Evolutionary conservation across 2,113 vertebrate genomes (phyloP), one percentile per base, ranked within the genome.

Genomic region (Isichthys henryi): DNA sequence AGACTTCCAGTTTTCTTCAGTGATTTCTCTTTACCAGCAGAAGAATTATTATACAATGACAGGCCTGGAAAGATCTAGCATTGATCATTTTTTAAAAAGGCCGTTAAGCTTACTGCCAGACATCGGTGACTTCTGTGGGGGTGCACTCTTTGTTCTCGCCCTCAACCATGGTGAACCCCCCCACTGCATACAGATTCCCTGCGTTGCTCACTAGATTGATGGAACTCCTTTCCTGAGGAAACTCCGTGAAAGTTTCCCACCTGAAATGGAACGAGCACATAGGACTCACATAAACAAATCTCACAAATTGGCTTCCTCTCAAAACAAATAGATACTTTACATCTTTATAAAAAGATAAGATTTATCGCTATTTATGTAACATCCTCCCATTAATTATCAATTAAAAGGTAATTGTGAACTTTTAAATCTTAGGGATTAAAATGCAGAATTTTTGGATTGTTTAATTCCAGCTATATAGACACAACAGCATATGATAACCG

Each of bases 211-310:
- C 93, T 90, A 99, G 94, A 94, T 97, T 97, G 91, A 99, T 95
- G 3, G 98, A 99, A 93, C 98, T 99, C 94, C 98, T 96, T 93
- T 99, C 98, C 92, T 99, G 98, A 3, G 98, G 98, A 91, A 99
- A 99, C 91, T 99, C 98, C 2, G 96, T 92, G 95, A 98, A 97
- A 19, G 95, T 35, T 91, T 98, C 98, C 98, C 98, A 99, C 91
- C 87, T 88, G 21, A 45, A 31, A 27, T 8, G 31, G 49, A 19
- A n/a, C 5, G 4, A 23, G 8, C 23, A 48, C 13, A 11, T 19
- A 84, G 39, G 82, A 48, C 46, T 46, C 45, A 48, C 3, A 48
- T n/a, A 7, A 48, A 46, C 27, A 27, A 46, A 49, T 21, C 82
- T 85, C 8, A 27, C 3, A 6, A 49, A 11, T 21, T 27, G 39